A percentile compares a stretch with the other conserved stretches of the same genome.
Conservation (phyloP, 2,888 invertebrate genomes). For the Ectropis crepuscularia region DNA sequence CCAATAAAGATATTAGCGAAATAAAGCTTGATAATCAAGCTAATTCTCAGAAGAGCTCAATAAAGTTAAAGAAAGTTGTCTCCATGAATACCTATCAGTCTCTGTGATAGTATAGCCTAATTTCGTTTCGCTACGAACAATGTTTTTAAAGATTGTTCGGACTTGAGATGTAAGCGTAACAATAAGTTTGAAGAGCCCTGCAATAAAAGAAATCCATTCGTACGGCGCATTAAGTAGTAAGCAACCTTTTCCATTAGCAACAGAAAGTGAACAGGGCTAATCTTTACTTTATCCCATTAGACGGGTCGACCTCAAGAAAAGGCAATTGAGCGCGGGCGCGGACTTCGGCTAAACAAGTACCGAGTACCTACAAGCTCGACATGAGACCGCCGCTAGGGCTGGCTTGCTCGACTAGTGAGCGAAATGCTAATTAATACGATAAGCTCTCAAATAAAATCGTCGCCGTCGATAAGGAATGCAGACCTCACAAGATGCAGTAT, state of each 20-base stretch:
- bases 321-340: constrained; percentile 72
- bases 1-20: too few species aligned
- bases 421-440: too few species aligned
- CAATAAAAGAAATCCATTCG: constrained; percentile 35
- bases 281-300: constrained; percentile 80
- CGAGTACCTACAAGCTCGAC: constrained; percentile 63
- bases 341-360: constrained; percentile 67
- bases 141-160: too few species aligned
- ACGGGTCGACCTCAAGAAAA: constrained; percentile 77
- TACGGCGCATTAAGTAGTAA: constrained; percentile 57
- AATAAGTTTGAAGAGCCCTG: too few species aligned
- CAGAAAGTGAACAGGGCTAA: constrained; percentile 74
- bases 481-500: not conserved
- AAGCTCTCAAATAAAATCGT: not conserved
- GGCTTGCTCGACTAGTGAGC: constrained; percentile 17
- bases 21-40: too few species aligned
- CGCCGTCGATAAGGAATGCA: not conserved
- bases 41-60: too few species aligned
- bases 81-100: too few species aligned
- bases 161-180: too few species aligned
- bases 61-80: too few species aligned
- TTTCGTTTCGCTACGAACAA: too few species aligned
- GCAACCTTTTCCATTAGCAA: constrained; percentile 66
- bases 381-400: constrained; percentile 59
- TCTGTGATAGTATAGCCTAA: too few species aligned